Conservation (phyloP, 2,888 invertebrate genomes). For the Xestia sexstrigata region DNA sequence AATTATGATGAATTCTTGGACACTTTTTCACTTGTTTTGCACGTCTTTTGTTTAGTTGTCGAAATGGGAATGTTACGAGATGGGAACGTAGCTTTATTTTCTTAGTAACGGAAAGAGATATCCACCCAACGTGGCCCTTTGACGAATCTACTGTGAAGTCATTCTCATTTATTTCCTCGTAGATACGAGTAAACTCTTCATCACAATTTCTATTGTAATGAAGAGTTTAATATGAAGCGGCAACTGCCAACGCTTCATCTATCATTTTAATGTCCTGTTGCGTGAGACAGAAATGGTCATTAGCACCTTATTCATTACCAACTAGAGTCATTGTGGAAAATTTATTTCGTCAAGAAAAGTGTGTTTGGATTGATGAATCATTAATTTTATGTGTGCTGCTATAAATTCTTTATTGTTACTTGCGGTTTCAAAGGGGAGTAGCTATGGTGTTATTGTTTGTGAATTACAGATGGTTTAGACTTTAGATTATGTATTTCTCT, state of each 20-base stretch:
- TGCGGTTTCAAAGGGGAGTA: neutral
- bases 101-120: neutral
- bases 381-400: neutral
- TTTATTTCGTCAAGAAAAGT: slow-evolving; percentile 38
- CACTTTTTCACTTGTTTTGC: no score
- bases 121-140: neutral
- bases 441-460: slow-evolving; percentile 6
- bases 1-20: no score
- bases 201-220: no score
- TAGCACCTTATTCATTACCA: slow-evolving; percentile 48
- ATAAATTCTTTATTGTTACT: slow-evolving; percentile 11
- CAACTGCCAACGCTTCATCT: slow-evolving; percentile 39
- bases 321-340: slow-evolving; percentile 47
- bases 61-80: no score
- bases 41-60: no score
- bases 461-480: neutral
- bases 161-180: neutral
- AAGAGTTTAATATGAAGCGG: neutral
- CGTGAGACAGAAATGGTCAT: slow-evolving; percentile 52
- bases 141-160: neutral
- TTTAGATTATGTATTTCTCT: neutral
- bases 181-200: neutral
- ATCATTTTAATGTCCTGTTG: slow-evolving; percentile 41
- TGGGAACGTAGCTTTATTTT: no score
- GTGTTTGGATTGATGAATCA: slow-evolving; percentile 43